These are phyloP conservation scores for Spinus pinus DNA, from an alignment of 2,797 vertebrate genomes.

Conservation along the genomic window DNA sequence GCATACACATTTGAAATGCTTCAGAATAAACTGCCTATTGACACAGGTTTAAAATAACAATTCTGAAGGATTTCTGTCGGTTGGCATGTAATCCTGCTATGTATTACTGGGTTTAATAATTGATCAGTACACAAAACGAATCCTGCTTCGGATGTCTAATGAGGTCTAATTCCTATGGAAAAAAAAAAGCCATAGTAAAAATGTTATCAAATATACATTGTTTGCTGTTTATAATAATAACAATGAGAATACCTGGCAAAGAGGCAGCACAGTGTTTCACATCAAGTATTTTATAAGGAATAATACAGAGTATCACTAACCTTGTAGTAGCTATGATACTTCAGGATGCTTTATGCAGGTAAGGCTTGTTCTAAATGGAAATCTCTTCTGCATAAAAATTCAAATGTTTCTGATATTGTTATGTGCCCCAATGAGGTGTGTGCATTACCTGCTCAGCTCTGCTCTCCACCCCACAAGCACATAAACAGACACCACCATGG, in stretches of 20 bases:
- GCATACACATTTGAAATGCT: neutral
- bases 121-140: neutral
- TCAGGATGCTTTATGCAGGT: neutral
- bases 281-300: neutral
- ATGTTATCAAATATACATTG: neutral
- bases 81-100: neutral
- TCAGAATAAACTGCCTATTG: conserved; percentile 19
- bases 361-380: neutral
- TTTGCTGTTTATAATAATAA: neutral
- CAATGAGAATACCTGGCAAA: neutral
- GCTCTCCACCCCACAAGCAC: neutral
- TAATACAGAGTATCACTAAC: neutral
- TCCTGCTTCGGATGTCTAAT: neutral
- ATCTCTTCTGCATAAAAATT: neutral
- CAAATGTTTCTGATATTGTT: neutral
- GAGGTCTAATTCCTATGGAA: neutral
- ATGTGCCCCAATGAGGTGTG: neutral
- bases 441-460: neutral
- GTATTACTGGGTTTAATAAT: neutral
- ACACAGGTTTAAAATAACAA: conserved; percentile 36
- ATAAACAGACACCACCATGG: neutral
- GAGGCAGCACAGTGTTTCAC: neutral
- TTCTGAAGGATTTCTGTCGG: conserved; percentile 17
- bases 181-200: neutral
- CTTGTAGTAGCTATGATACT: neutral